Base-by-base conservation (phyloP, 2,888 invertebrate genomes). In the Zaprionus lineosus region DNA sequence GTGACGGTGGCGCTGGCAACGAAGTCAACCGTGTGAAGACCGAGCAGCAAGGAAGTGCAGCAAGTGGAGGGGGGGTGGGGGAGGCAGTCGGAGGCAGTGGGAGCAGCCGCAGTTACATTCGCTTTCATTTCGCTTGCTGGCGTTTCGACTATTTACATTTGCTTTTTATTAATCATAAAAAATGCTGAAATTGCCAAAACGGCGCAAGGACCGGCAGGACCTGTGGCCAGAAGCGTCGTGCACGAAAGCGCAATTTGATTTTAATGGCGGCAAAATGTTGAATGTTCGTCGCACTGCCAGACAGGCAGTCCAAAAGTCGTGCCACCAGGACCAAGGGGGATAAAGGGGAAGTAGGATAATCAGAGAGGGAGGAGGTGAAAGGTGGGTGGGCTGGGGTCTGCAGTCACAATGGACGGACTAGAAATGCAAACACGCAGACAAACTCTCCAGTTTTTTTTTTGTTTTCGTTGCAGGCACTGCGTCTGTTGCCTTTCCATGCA, bases 181-280 rank as follows among this genome's bases (percentile, higher is more conserved):
- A 78, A 79, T 61, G 74, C 76, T 68, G 81, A 75, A 75, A 75
- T 74, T 60, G 74, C 75, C 72, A 51, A 74, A 74, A 76, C 55
- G 53, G 60, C 51, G 28, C 28, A 16, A 18, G 14, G 11, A 7
- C 39, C n/a, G 28, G 4, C 21, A 29, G 9, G 33, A 9, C 4
- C 21, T 37, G 56, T 40, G 24, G 14, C 58, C 34, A 26, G 68
- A 50, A 50, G n/a, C n/a, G n/a, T 41, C 46, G 59, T 60, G 74
- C 74, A 83, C 71, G 83, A 83, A 79, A 78, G 85, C 74, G 77
- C 86, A 85, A 83, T 83, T 83, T 84, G 77, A 77, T 81, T 85
- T 77, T 78, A 85, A 81, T 84, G 86, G 84, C 77, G 81, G 74
- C 79, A 84, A 81, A 82, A 81, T 74, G 82, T 67, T 84, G 78